phyloP scores from a whole-genome alignment of 1,140 invertebrate species.

The Hyposmocoma kahamanoa region DNA sequence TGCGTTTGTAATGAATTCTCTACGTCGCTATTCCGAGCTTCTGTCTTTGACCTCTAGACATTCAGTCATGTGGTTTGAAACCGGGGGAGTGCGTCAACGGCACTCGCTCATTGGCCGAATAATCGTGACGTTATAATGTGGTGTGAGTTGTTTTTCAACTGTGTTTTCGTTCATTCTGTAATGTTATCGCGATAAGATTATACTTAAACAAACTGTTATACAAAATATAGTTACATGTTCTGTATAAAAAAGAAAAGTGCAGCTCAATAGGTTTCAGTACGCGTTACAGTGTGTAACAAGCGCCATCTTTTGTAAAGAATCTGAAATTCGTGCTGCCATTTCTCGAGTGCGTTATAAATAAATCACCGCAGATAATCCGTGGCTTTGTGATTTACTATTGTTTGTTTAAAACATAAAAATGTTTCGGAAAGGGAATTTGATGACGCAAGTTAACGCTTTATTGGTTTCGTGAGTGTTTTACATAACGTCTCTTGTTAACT shows the following conservation, averaged over 20 bases:
- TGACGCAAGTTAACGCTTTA: constrained; percentile 41
- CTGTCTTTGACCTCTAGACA: constrained; percentile 3
- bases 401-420: constrained; percentile 8
- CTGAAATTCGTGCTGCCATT: constrained; percentile 8
- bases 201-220: not conserved
- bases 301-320: constrained; percentile 16
- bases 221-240: no score
- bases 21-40: not conserved
- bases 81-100: constrained; percentile 45
- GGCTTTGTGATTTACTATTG: not conserved
- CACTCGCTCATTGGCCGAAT: constrained; percentile 33
- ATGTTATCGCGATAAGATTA: constrained; percentile 49
- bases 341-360: constrained; percentile 16
- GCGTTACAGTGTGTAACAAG: constrained; percentile 5
- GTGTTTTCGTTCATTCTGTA: constrained; percentile 32
- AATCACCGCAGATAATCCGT: constrained; percentile 6
- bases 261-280: constrained; percentile 30
- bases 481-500: not conserved
- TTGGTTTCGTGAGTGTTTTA: constrained; percentile 41
- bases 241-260: constrained; percentile 35
- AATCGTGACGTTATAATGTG: constrained; percentile 38
- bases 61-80: constrained; percentile 33
- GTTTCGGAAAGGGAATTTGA: constrained; percentile 48
- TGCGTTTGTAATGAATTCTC: not conserved
- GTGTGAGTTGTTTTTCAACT: constrained; percentile 36